These are phyloP conservation scores for Glyphotaelius pellucidus DNA, from an alignment of 2,888 invertebrate genomes.

Conservation along the genomic window DNA sequence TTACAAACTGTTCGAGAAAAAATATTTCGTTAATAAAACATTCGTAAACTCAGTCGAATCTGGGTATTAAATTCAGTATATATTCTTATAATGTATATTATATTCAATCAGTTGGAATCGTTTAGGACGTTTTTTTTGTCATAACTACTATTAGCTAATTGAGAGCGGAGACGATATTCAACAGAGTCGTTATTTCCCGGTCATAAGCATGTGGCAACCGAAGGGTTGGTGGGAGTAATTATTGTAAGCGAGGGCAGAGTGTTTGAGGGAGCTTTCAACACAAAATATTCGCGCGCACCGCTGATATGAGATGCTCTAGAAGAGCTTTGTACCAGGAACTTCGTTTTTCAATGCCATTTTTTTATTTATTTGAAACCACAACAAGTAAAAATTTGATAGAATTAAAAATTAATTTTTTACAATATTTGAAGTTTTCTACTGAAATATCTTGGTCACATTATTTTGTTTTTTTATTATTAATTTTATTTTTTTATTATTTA, in stretches of 20 bases:
- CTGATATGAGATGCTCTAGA: not conserved
- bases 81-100: too few species aligned
- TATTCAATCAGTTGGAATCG: not conserved
- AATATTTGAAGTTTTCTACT: too few species aligned
- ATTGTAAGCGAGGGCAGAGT: not conserved
- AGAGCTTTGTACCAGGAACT: not conserved
- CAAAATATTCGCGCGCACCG: constrained; percentile 15
- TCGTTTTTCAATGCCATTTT: not conserved
- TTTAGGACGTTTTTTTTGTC: not conserved
- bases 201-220: not conserved
- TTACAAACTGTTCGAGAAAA: too few species aligned
- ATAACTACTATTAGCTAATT: not conserved
- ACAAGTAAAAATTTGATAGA: too few species aligned
- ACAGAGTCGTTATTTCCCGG: not conserved
- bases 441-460: too few species aligned
- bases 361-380: too few species aligned
- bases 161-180: not conserved
- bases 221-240: constrained; percentile 25
- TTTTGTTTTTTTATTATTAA: too few species aligned
- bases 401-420: too few species aligned
- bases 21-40: too few species aligned
- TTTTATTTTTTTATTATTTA: too few species aligned
- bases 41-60: too few species aligned
- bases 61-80: too few species aligned
- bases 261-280: constrained; percentile 26